Base-by-base conservation (phyloP, 2,113 vertebrate species). In the Plestiodon gilberti region DNA sequence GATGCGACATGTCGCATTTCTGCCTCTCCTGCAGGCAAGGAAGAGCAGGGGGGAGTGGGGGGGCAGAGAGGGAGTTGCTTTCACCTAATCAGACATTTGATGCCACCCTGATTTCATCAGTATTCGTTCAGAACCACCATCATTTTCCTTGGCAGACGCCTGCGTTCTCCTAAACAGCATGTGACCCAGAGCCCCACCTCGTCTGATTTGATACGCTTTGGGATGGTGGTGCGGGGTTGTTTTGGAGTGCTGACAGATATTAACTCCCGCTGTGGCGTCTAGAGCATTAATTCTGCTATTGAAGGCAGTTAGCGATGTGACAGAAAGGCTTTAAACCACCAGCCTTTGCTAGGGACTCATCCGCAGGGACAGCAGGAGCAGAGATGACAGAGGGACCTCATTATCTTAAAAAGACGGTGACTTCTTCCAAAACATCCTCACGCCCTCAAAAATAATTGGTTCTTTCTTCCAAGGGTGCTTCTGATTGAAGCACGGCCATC, bases 311-410 rank as follows among this genome's bases (percentile, higher is more conserved):
- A 8, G 52, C 75, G 3, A n/a, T 52, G 5, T n/a, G 48, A 25
- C 13, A 2, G 6, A 2, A 28, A 70, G 30, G n/a, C 15, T 61
- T 35, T 10, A n/a, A 59, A 33, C n/a, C 10, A 8, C 25, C 43
- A 86, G 82, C 79, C 61, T 61, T 13, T 0, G 67, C 4, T 20
- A 0, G 0, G 2, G 2, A 0, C 0, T 0, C 67, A 81, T 55
- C 10, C 1, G 28, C 74, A n/a, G 13, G 23, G 13, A 40, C 4
- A n/a, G 48, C 11, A 55, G 20, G 74, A 38, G 18, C 17, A 25
- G 38, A 5, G 28, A 9, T 18, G 52, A n/a, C 52, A 78, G 28
- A 20, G 13, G 17, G 1, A 55, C 38, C 43, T 55, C 3, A 77
- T 77, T 77, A 33, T 28, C 17, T 4, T 35, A 28, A 75, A 25